These are phyloP conservation scores for Agrotis exclamationis DNA, from an alignment of 2,888 invertebrate genomes.

Conservation along the genomic window DNA sequence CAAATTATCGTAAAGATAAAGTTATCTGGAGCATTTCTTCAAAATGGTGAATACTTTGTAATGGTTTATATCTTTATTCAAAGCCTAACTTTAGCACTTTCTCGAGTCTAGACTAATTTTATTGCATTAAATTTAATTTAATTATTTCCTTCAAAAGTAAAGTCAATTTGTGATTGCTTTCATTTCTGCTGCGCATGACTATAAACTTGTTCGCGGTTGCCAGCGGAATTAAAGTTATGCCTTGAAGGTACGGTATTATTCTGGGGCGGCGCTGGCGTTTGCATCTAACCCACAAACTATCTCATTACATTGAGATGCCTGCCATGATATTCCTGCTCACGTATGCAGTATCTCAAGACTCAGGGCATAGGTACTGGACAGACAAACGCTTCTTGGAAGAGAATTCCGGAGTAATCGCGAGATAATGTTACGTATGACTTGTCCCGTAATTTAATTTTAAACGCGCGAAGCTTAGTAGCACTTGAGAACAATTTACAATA, in stretches of 20 bases:
- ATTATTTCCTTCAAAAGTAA: constrained; percentile 45
- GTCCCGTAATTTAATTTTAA: constrained; percentile 60
- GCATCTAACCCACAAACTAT: constrained; percentile 54
- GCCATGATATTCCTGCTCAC: constrained; percentile 49
- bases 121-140: constrained; percentile 30
- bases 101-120: constrained; percentile 8
- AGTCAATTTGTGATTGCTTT: constrained; percentile 49
- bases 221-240: constrained; percentile 54
- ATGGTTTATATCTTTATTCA: neutral
- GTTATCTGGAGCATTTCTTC: neutral
- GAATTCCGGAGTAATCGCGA: constrained; percentile 47
- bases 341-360: constrained; percentile 30
- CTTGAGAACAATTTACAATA: constrained; percentile 45
- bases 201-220: constrained; percentile 55
- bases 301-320: constrained; percentile 56
- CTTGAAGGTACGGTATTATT: constrained; percentile 49
- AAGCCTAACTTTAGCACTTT: constrained; percentile 27
- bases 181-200: constrained; percentile 39
- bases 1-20: constrained; percentile 30
- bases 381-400: constrained; percentile 51
- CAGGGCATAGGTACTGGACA: constrained; percentile 29
- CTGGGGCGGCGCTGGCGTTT: constrained; percentile 26
- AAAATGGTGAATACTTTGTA: neutral
- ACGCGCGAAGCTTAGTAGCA: constrained; percentile 31
- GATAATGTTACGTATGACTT: constrained; percentile 50